Evolutionary conservation across 2,113 vertebrate species (phyloP).

Genomic region (Ramphastos sulfuratus): DNA sequence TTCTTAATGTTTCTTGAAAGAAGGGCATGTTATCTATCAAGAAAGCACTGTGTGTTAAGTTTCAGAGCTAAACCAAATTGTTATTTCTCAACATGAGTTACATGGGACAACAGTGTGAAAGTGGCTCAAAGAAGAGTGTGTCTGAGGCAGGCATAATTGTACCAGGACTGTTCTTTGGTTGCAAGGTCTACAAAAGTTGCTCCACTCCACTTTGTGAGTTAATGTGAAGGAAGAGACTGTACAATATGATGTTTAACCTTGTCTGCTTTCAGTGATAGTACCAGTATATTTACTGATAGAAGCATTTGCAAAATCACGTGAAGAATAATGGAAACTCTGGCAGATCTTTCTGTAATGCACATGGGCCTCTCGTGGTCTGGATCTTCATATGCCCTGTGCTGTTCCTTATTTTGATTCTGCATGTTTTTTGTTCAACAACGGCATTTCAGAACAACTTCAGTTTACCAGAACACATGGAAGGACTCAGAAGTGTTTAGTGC

Average conservation of each 20-base stretch:
- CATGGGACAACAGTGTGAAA: background rate
- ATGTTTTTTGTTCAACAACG: background rate
- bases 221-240: background rate
- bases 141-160: background rate
- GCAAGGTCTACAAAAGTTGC: background rate
- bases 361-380: background rate
- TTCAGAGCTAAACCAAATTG: background rate
- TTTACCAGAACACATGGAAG: constrained; percentile 37
- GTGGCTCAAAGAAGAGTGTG: background rate
- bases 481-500: constrained; percentile 39
- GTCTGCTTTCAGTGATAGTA: background rate
- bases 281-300: background rate
- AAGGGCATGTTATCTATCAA: background rate
- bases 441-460: constrained; percentile 23
- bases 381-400: background rate
- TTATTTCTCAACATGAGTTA: background rate
- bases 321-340: background rate
- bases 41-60: background rate
- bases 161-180: background rate
- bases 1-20: background rate
- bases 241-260: background rate
- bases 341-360: background rate
- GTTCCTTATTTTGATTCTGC: constrained; percentile 28
- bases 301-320: background rate
- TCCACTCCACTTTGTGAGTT: background rate